Evolutionary conservation across 2,888 invertebrate genomes (phyloP), one percentile per base, ranked within the genome.

Genomic region (Dolomedes plantarius): DNA sequence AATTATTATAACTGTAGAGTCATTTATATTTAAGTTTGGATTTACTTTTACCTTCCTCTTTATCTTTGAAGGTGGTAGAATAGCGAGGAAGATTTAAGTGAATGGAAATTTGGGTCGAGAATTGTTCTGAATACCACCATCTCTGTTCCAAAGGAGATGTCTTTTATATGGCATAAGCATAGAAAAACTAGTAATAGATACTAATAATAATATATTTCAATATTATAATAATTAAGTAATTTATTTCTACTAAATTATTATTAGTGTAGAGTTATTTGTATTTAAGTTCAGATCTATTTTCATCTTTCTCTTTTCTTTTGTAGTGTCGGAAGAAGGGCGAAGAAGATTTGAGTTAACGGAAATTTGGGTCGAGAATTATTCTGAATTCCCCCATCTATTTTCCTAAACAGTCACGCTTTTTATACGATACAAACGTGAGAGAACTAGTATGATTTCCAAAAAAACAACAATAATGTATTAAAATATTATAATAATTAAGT

Each of bases 281-380:
- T n/a, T n/a, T n/a, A n/a, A n/a, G n/a, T n/a, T n/a, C n/a, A 56
- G 56, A 68, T 68, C 23, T 68, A 39, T 13, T 68, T 68, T 68
- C 68, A 39, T 31, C 16, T 68, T 23, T 28, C 68, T 19, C 23
- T 13, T 32, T 19, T 23, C 23, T 13, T 68, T 27, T 28, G 11
- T 6, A 76, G n/a, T n/a, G 23, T 56, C 19, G 19, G 56, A 23
- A 56, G 56, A 56, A 23, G 56, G 23, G 23, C 23, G 56, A 23
- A 46, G 41, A 46, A 56, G 56, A 56, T 56, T 23, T 56, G 23
- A 7, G 11, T 2, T 56, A 56, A 23, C 23, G 23, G 56, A 56
- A 56, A 23, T 56, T 23, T 23, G 3, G 5, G 5, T 23, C 1
- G 5, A 56, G 23, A 56, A 56, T 23, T 56, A 23, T 23, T 56